These are phyloP conservation scores for Melopsittacus undulatus DNA, from an alignment of 2,797 vertebrate species.

Conservation along the genomic window DNA sequence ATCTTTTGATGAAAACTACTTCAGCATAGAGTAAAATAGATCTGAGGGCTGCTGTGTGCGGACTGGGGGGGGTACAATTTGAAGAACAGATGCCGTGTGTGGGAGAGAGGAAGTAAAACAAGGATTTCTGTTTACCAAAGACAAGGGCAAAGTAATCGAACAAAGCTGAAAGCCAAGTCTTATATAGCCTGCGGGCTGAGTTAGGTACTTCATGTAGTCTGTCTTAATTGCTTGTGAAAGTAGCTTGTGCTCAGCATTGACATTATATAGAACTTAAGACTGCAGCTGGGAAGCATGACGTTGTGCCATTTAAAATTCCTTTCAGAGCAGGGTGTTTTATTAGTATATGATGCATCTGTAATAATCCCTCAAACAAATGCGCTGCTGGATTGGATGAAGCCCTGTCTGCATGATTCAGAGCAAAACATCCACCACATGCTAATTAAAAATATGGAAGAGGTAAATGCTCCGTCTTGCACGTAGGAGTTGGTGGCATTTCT, in stretches of 20 bases:
- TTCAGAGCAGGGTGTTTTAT: background rate
- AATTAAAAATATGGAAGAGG: background rate
- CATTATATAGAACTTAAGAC: background rate
- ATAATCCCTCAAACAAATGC: background rate
- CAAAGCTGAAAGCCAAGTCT: background rate
- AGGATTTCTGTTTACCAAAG: constrained; percentile 5
- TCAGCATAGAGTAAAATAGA: background rate
- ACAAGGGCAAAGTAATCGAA: constrained; percentile 21
- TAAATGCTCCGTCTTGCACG: background rate
- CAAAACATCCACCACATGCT: background rate
- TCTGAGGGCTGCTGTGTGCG: background rate
- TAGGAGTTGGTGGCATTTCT: background rate
- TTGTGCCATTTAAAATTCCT: background rate
- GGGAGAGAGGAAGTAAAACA: background rate
- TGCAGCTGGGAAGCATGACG: background rate
- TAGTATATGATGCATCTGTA: background rate
- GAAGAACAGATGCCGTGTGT: background rate
- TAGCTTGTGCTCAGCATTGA: background rate
- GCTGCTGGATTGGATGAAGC: background rate
- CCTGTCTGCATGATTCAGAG: background rate
- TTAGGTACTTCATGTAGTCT: constrained; percentile 14
- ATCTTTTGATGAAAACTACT: background rate
- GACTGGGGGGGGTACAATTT: background rate
- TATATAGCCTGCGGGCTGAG: constrained; percentile 25
- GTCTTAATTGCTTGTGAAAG: constrained; percentile 48